Conservation (phyloP, 2,797 vertebrate species). For the Sebastes oblongus region DNA sequence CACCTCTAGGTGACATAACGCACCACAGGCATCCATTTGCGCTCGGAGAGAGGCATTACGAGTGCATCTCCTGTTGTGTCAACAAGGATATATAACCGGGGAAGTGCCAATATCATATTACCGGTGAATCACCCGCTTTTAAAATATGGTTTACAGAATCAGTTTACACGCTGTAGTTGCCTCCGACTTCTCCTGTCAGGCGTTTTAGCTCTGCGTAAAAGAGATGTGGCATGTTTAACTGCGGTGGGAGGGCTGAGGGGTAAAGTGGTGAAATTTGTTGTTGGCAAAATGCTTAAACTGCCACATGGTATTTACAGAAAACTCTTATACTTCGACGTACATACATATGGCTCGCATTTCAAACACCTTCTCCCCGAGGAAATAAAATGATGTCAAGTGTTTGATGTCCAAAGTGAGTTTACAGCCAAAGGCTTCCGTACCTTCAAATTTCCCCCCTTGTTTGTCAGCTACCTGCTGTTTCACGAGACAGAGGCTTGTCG, state of each 20-base stretch:
- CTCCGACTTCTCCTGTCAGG: conserved; percentile 42
- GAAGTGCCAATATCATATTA: conserved; percentile 73
- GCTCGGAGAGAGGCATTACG: conserved; percentile 56
- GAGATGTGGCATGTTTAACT: conserved; percentile 49
- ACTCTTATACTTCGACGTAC: conserved; percentile 61
- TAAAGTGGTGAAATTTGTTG: conserved; percentile 52
- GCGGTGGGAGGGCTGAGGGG: conserved; percentile 20
- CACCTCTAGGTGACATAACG: conserved; percentile 68
- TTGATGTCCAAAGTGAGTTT: conserved; percentile 85
- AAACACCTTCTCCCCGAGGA: conserved; percentile 77
- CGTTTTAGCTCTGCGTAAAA: conserved; percentile 39
- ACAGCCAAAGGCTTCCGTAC: conserved; percentile 83
- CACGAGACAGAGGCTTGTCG: conserved; percentile 82
- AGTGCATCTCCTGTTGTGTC: conserved; percentile 74
- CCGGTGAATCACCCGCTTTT: conserved; percentile 71
- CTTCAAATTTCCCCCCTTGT: conserved; percentile 78
- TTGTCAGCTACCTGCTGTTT: conserved; percentile 88
- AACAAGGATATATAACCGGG: conserved; percentile 67
- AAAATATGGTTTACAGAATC: conserved; percentile 75
- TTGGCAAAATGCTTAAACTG: conserved; percentile 59
- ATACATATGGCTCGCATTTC: conserved; percentile 77
- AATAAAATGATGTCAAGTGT: conserved; percentile 82
- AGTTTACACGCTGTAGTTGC: conserved; percentile 54
- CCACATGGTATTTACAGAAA: conserved; percentile 69
- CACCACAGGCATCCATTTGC: conserved; percentile 68